phyloP scores from a whole-genome alignment of 2,797 vertebrate genomes.

The Xerus rutilus region DNA sequence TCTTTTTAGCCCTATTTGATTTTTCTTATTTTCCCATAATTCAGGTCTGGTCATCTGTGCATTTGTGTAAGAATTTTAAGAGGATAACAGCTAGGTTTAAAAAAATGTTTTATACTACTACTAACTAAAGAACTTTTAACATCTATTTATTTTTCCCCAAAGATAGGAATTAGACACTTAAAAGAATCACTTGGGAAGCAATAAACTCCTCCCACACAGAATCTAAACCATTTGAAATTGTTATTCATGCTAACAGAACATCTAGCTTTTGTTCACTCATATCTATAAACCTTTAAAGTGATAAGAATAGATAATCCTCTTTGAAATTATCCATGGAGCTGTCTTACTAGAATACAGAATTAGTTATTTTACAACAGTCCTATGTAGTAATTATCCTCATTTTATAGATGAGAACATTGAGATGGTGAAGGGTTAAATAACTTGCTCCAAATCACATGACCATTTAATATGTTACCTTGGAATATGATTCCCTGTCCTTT shows the following conservation, averaged over 20 bases:
- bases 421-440: background rate
- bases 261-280: background rate
- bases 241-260: background rate
- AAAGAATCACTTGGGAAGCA: slow-evolving; percentile 26
- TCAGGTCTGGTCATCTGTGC: background rate
- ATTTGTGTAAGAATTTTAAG: slow-evolving; percentile 39
- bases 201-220: background rate
- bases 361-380: background rate
- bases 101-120: background rate
- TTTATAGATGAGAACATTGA: background rate
- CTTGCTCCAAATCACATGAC: background rate
- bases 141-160: background rate
- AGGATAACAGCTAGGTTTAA: background rate
- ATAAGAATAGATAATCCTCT: background rate
- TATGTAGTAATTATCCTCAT: background rate
- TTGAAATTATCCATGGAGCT: background rate
- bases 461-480: background rate
- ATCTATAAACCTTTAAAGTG: background rate
- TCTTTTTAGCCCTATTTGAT: background rate
- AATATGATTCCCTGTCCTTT: background rate
- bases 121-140: background rate
- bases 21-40: background rate
- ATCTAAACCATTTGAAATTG: background rate
- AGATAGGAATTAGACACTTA: background rate
- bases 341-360: background rate